These are phyloP conservation scores for Aurelia aurita DNA, from an alignment of 30 jellyfish, hydroid and myxozoan genomes.

Conservation along the genomic window DNA sequence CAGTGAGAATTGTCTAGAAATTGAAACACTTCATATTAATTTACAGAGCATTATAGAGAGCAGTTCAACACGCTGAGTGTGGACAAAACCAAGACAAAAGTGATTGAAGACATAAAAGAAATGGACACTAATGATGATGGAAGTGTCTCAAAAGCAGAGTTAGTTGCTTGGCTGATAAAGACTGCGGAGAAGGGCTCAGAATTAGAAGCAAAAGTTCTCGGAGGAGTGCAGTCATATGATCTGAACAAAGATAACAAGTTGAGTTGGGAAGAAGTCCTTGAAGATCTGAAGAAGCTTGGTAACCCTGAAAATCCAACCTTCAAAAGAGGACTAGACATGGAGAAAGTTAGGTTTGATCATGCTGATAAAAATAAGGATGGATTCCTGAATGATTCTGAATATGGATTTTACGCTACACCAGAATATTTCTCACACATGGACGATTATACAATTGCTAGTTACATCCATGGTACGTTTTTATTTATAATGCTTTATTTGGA, in stretches of 20 bases:
- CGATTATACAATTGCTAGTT: constrained; percentile 50
- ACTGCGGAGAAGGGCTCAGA: constrained; percentile 62
- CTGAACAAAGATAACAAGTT: constrained; percentile 30
- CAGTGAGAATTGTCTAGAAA: too few relatives aligned
- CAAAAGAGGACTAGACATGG: constrained; percentile 55
- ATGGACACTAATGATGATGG: constrained; percentile 68
- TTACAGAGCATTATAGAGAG: constrained; percentile 36
- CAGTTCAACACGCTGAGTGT: constrained; percentile 30
- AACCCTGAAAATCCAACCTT: constrained; percentile 42
- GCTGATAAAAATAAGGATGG: constrained; percentile 66
- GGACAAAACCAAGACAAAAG: constrained; percentile 23
- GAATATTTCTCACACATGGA: constrained; percentile 65
- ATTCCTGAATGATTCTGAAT: constrained; percentile 38
- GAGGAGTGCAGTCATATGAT: constrained; percentile 48
- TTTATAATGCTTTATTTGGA: too few relatives aligned
- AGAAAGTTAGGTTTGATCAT: constrained; percentile 51
- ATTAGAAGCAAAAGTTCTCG: constrained; percentile 44
- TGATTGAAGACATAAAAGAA: constrained; percentile 39
- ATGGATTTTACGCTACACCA: constrained; percentile 66
- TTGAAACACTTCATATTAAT: too few relatives aligned
- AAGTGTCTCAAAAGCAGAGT: constrained; percentile 33
- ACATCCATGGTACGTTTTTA: constrained; percentile 36
- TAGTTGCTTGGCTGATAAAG: constrained; percentile 41
- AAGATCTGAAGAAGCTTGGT: constrained; percentile 66
- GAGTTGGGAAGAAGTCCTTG: constrained; percentile 69